Base-by-base conservation (phyloP, 2,888 invertebrate genomes). In the Cancer borealis region DNA sequence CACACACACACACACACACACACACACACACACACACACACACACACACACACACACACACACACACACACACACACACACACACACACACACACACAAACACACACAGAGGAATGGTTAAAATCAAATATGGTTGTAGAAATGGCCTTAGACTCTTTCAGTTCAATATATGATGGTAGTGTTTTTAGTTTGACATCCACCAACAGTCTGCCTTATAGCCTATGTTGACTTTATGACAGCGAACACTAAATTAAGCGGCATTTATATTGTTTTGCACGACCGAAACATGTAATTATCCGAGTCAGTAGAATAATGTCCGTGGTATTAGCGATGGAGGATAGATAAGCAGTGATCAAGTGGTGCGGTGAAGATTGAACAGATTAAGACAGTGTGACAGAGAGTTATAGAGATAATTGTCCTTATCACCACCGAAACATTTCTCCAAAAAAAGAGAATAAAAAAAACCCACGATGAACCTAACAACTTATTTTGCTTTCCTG, bases 11-110 rank as follows among this genome's bases (percentile, higher is more conserved):
- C 54, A 54, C 54, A 54, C 54, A 54, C 0, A 54, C 54, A 54
- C 54, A 54, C 54, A 54, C 54, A 54, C 54, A 54, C 54, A 54
- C 54, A 54, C 54, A 54, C 54, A 54, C 54, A 54, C 54, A 54
- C 54, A 54, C 54, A 73, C 73, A 73, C 73, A 73, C 73, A 73
- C 73, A 73, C 73, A 73, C n/a, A 73, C 47, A 88, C 46, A 88
- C 39, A 88, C 88, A 88, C 88, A 88, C 88, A 88, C 88, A 88
- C 88, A 88, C 88, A 88, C 88, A 88, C 88, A 88, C 88, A 88
- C 39, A n/a, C 88, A 14, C 3, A 30, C 30, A 3, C 26, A 5
- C 21, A 49, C 21, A 2, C 21, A 26, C 47, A 49, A 89, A n/a
- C 26, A 1, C 49, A 30, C n/a, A 26, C 6, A 54, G 26, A 54